Conservation (phyloP, 2,888 invertebrate species). For the Monochamus alternatus region DNA sequence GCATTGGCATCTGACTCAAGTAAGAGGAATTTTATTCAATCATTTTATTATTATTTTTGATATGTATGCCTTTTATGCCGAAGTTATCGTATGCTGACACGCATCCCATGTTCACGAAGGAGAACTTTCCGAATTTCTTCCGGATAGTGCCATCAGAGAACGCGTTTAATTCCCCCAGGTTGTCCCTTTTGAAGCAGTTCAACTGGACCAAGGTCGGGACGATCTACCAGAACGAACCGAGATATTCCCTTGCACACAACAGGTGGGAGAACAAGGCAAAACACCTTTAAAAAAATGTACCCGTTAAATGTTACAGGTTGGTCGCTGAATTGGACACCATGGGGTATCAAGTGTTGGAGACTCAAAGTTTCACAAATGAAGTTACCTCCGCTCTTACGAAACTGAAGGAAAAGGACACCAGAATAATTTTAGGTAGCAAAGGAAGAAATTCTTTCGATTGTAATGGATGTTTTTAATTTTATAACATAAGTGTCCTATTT, state of each 20-base stretch:
- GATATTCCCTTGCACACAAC: slow-evolving; percentile 83
- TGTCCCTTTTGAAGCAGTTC: slow-evolving; percentile 90
- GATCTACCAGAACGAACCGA: slow-evolving; percentile 95
- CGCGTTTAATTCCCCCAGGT: slow-evolving; percentile 94
- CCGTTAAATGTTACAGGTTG: slow-evolving; percentile 71
- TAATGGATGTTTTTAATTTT: too few species aligned
- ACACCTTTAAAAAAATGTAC: neutral
- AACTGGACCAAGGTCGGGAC: slow-evolving; percentile 99
- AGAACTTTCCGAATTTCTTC: slow-evolving; percentile 96
- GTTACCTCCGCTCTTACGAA: slow-evolving; percentile 85
- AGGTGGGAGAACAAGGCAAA: slow-evolving; percentile 70
- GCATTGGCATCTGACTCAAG: slow-evolving; percentile 97
- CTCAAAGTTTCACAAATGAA: slow-evolving; percentile 94
- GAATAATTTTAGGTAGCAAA: slow-evolving; percentile 83
- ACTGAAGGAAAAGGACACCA: slow-evolving; percentile 91
- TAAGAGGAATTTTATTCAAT: slow-evolving; percentile 64
- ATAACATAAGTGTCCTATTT: too few species aligned
- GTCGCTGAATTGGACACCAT: slow-evolving; percentile 89
- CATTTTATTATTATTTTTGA: too few species aligned
- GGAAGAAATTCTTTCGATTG: too few species aligned
- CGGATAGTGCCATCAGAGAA: slow-evolving; percentile 97
- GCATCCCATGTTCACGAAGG: slow-evolving; percentile 96
- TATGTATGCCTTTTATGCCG: neutral
- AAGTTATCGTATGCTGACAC: slow-evolving; percentile 97
- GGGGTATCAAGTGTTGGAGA: slow-evolving; percentile 88